Percentiles rank a stretch among this genome's conserved stretches.
These are phyloP conservation scores for Clarias platycephalus DNA, from an alignment of 2,797 vertebrate genomes.

Conservation along the genomic window DNA sequence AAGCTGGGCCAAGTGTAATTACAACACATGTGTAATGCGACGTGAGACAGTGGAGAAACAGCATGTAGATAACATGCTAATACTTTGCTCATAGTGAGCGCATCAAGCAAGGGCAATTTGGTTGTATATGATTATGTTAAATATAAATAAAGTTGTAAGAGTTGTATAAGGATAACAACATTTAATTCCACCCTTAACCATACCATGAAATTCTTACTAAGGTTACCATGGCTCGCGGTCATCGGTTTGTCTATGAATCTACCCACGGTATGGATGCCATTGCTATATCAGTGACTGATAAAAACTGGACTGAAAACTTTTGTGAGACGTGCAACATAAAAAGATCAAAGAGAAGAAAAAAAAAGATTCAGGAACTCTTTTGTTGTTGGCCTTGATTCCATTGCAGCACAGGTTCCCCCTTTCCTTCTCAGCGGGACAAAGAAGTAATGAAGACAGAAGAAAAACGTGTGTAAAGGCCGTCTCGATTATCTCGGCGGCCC, in stretches of 20 bases:
- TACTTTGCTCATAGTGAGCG: neutral
- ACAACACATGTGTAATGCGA: constrained; percentile 1
- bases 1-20: constrained; percentile 2
- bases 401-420: neutral
- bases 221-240: neutral
- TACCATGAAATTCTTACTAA: neutral
- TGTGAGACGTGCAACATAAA: neutral
- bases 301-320: neutral
- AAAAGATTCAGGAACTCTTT: neutral
- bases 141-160: neutral
- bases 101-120: neutral
- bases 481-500: constrained; percentile 39
- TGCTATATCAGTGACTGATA: neutral
- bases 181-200: neutral
- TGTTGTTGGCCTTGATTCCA: neutral
- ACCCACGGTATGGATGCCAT: no score
- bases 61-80: constrained; percentile 1
- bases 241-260: neutral
- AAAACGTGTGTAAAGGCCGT: neutral
- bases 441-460: constrained; percentile 24
- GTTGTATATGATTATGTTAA: neutral
- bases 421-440: constrained; percentile 18
- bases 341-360: neutral
- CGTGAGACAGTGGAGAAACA: constrained; percentile 1
- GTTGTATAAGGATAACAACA: neutral